Evolutionary conservation across 2,888 invertebrate species (phyloP), one percentile per base, ranked within the genome.

Genomic region (Drosophila algonquin): DNA sequence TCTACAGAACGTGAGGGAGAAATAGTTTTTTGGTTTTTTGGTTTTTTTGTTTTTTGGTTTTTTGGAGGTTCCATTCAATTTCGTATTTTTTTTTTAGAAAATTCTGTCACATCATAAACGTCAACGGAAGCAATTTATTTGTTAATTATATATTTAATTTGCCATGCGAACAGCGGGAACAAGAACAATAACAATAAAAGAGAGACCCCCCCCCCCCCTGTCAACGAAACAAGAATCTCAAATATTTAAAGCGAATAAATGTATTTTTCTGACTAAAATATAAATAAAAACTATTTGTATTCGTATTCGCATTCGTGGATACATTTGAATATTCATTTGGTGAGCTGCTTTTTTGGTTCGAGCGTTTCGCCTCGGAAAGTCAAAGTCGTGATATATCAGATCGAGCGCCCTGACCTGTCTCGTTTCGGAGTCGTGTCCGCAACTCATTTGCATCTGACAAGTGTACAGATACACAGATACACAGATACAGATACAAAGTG

Each of bases 81-180:
- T 63, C 47, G 46, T 40, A 21, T 55, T 76, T 46, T 56, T 46
- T 35, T 62, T 47, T 72, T 71, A 47, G 47, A 48, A 27, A 48
- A 35, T 47, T 55, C 61, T 75, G 68, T 48, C 73, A 56, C 71
- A 58, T 56, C 62, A 86, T 80, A 69, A 83, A 84, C 73, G 80
- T 70, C 80, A 80, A 75, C 87, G 81, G 89, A 88, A 86, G 89
- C 89, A 77, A 81, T 86, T 86, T 79, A 88, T 86, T 88, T 83
- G 73, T 73, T 81, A 85, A 86, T 88, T 88, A 87, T 78, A 77
- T 63, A 75, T 76, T 88, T 86, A 77, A 88, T 84, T 77, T 78
- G 75, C 73, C 70, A 79, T 73, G 73, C 80, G 69, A 80, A 77
- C 63, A 58, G 63, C 52, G 72, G 58, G 75, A 47, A 50, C 64